Evolutionary conservation across 2,797 vertebrate species (phyloP), one percentile per base, ranked within the genome.

Genomic region (Atherinosoma microstoma): DNA sequence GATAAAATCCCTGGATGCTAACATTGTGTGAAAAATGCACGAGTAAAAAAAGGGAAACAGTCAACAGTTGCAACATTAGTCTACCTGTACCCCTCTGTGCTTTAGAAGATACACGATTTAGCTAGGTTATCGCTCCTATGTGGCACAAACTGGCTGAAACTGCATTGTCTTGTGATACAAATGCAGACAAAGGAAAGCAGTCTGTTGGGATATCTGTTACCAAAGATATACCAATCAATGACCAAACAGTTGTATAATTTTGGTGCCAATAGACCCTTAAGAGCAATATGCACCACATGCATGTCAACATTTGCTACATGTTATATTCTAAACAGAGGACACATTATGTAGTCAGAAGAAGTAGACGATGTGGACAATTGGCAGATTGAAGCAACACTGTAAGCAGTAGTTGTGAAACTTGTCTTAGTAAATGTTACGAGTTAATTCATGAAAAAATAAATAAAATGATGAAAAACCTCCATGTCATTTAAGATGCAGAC

Each of bases 21-120:
- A 62, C 30, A 6, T 34, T 7, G 22, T 59, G 45, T 61, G 42
- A 82, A 78, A 77, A 64, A 78, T 67, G 54, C 66, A 75, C 1
- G 4, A 72, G 47, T 16, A 38, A 76, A 58, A 62, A 58, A 56
- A 30, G 58, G 22, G 51, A 57, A 75, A 36, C 65, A 7, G 30
- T 73, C 45, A 61, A 53, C 58, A 61, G 59, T 30, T 20, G 22
- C 18, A 59, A 70, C 58, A 49, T 45, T 16, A 24, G 6, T 56
- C 71, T 47, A 16, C 47, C 42, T 32, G 6, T 58, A 24, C 38
- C 42, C 34, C 51, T 66, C 27, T 61, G 66, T 42, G 40, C 34
- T 16, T 30, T 10, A 20, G 3, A 49, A 53, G 27, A 2, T 47
- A 22, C 16, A 29, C 53, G 11, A 69, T 59, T 12, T 24, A 49